phyloP scores from a whole-genome alignment of 37 sponge, comb jelly and placozoan genomes.

The Petrosia ficiformis region DNA sequence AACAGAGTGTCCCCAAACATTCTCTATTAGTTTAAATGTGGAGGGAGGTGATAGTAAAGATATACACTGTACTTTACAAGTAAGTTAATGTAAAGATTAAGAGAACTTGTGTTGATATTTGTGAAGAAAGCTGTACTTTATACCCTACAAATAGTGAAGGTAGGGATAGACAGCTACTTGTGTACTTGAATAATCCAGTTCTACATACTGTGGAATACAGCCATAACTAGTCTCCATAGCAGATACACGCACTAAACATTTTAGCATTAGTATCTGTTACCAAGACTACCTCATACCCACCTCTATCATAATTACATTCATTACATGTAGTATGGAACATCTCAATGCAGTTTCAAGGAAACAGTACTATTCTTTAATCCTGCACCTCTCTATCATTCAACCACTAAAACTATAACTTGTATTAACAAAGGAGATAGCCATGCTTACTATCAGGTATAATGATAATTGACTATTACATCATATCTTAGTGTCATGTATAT shows the following conservation, averaged over 20 bases:
- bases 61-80: conserved; percentile 29
- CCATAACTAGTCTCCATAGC: no score
- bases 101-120: background rate
- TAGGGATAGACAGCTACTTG: background rate
- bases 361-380: conserved; percentile 53
- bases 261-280: no score
- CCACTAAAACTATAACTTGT: conserved; percentile 23
- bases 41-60: conserved; percentile 12
- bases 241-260: no score
- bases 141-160: no score
- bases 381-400: conserved; percentile 62
- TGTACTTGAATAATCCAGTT: no score
- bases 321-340: conserved; percentile 27
- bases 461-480: background rate
- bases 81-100: background rate
- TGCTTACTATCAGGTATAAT: conserved; percentile 42
- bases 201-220: no score
- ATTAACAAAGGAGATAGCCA: conserved; percentile 63
- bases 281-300: no score
- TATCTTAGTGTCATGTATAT: background rate
- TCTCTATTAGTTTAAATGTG: background rate
- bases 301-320: no score
- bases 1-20: background rate
- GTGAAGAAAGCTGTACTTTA: no score
- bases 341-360: conserved; percentile 39